These are phyloP conservation scores for Dreissena rostriformis DNA, from an alignment of 1,140 invertebrate genomes.

Conservation along the genomic window DNA sequence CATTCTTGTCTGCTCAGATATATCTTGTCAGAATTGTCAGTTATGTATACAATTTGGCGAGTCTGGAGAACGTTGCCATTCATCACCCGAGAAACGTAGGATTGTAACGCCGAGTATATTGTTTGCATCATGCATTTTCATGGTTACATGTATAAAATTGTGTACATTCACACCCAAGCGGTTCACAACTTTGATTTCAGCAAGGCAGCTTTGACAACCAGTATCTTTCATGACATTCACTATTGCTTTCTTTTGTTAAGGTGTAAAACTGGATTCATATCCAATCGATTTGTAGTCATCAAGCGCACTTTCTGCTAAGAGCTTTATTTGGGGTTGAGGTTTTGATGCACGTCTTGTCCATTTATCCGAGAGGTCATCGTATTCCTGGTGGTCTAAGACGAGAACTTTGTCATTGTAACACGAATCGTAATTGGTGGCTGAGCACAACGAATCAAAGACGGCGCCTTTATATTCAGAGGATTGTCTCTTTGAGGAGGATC, in stretches of 20 bases:
- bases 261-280: constrained; percentile 14
- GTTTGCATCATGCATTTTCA: constrained; percentile 48
- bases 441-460: constrained; percentile 34
- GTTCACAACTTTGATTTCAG: constrained; percentile 37
- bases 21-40: constrained; percentile 29
- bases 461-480: constrained; percentile 26
- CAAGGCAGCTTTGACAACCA: constrained; percentile 45
- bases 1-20: constrained; percentile 47
- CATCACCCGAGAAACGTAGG: constrained; percentile 31
- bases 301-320: constrained; percentile 18
- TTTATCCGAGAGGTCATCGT: constrained; percentile 49
- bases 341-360: constrained; percentile 49
- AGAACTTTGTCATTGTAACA: constrained; percentile 12
- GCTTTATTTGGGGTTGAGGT: constrained; percentile 55
- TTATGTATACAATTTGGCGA: constrained; percentile 37
- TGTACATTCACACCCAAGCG: constrained; percentile 27
- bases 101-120: constrained; percentile 47
- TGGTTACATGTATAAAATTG: constrained; percentile 54
- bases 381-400: constrained; percentile 61
- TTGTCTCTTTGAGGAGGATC: constrained; percentile 27
- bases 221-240: constrained; percentile 32
- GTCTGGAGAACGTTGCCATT: constrained; percentile 12
- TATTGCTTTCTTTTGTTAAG: not conserved
- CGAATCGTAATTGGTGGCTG: constrained; percentile 6
- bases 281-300: constrained; percentile 53